Evolutionary conservation across 2,888 invertebrate genomes (phyloP).

Genomic region (Fragum fragum): DNA sequence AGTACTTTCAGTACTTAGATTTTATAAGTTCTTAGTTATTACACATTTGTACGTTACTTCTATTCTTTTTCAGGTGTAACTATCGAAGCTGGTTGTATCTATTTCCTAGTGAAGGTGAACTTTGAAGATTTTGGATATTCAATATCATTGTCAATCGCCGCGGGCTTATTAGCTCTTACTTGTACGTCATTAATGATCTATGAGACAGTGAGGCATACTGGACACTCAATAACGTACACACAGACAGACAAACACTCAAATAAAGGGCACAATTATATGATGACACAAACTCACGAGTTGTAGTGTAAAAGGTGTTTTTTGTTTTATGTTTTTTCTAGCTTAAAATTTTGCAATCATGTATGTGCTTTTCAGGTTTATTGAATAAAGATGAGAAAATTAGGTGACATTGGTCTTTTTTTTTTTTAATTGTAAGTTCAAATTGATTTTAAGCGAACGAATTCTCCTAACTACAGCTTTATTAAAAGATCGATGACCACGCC

Average conservation of each 20-base stretch:
- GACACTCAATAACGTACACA: neutral
- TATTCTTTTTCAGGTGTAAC: constrained; percentile 15
- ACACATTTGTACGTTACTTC: too few relatives aligned
- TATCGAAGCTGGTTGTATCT: constrained; percentile 13
- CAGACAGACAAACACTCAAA: constrained; percentile 7
- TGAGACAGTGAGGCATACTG: neutral
- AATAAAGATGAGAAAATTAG: too few relatives aligned
- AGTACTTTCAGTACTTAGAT: too few relatives aligned
- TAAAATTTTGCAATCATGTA: too few relatives aligned
- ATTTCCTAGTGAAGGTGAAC: constrained; percentile 21
- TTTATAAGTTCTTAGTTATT: too few relatives aligned
- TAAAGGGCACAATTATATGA: neutral
- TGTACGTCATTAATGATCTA: constrained; percentile 7
- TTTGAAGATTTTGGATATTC: constrained; percentile 18
- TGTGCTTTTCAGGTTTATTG: too few relatives aligned
- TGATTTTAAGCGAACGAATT: too few relatives aligned
- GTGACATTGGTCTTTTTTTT: too few relatives aligned
- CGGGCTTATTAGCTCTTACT: constrained; percentile 16
- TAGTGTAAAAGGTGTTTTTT: neutral
- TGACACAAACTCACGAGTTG: neutral
- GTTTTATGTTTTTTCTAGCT: too few relatives aligned
- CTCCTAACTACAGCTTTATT: too few relatives aligned
- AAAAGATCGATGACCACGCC: too few relatives aligned
- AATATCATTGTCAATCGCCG: constrained; percentile 15
- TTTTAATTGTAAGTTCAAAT: too few relatives aligned